phyloP scores from a whole-genome alignment of 2,113 vertebrate species.

The Erinaceus europaeus region DNA sequence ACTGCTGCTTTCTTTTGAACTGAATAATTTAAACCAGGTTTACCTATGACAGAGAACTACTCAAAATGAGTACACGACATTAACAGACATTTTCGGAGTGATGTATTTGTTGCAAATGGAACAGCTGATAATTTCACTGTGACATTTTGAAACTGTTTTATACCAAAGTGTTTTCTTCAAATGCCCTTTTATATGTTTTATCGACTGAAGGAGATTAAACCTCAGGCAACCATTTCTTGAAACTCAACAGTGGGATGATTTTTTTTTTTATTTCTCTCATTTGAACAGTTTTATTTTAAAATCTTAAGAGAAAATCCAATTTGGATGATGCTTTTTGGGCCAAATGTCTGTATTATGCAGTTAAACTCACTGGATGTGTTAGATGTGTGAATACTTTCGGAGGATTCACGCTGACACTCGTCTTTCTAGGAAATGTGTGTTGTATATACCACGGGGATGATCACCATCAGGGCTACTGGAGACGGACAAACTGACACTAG shows the following conservation, averaged over 20 bases:
- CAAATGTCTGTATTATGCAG: constrained; percentile 52
- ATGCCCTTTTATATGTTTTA: not conserved
- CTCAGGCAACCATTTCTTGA: not conserved
- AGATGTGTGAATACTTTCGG: constrained; percentile 56
- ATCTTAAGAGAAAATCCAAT: constrained; percentile 21
- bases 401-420: constrained; percentile 26
- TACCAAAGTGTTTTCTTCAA: not conserved
- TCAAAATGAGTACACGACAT: not conserved
- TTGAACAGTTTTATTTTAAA: constrained; percentile 60
- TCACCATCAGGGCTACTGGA: constrained; percentile 27
- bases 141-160: constrained; percentile 10
- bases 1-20: not conserved
- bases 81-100: not conserved
- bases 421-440: constrained; percentile 48
- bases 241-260: not conserved
- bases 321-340: constrained; percentile 25
- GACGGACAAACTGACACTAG: not conserved
- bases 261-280: constrained; percentile 3
- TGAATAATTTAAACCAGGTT: not conserved
- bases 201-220: not conserved
- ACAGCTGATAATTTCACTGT: not conserved
- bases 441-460: constrained; percentile 9
- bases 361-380: constrained; percentile 45
- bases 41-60: not conserved
- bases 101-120: not conserved